Evolutionary conservation across 92 coral and sea anemone genomes (phyloP).

Genomic region (Scolanthus callimorphus): DNA sequence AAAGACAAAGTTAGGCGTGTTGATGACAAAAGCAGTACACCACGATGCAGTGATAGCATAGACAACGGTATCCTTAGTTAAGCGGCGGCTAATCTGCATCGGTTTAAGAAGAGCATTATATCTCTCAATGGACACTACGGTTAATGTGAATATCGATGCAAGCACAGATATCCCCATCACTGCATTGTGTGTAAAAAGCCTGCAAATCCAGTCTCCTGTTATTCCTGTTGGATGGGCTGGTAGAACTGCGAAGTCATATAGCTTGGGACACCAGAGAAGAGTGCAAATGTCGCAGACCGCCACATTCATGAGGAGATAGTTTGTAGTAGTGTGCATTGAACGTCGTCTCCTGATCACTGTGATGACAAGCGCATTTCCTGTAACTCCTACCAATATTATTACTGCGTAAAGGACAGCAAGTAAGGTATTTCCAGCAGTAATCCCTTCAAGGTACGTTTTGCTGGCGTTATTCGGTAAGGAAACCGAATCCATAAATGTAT

Average conservation of each 20-base stretch:
- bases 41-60: slow-evolving; percentile 33
- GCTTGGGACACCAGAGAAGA: not conserved
- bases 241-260: not conserved
- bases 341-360: not conserved
- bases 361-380: not conserved
- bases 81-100: slow-evolving; percentile 31
- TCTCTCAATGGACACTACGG: slow-evolving; percentile 35
- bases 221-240: slow-evolving; percentile 7
- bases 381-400: not conserved
- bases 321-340: not conserved
- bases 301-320: slow-evolving; percentile 1
- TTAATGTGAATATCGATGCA: slow-evolving; percentile 25
- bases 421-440: not conserved
- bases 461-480: no score
- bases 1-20: not conserved
- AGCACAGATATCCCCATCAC: slow-evolving; percentile 15
- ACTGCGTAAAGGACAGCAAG: not conserved
- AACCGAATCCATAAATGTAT: no score
- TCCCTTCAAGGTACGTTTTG: no score
- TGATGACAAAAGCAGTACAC: not conserved
- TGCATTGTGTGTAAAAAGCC: slow-evolving; percentile 19
- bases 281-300: not conserved
- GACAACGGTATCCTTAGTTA: slow-evolving; percentile 15
- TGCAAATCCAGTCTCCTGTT: slow-evolving; percentile 21
- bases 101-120: slow-evolving; percentile 50